A percentile compares a stretch with the other conserved stretches of the same genome.
phyloP scores from a whole-genome alignment of 1,140 invertebrate species.

The Cotesia vestalis region DNA sequence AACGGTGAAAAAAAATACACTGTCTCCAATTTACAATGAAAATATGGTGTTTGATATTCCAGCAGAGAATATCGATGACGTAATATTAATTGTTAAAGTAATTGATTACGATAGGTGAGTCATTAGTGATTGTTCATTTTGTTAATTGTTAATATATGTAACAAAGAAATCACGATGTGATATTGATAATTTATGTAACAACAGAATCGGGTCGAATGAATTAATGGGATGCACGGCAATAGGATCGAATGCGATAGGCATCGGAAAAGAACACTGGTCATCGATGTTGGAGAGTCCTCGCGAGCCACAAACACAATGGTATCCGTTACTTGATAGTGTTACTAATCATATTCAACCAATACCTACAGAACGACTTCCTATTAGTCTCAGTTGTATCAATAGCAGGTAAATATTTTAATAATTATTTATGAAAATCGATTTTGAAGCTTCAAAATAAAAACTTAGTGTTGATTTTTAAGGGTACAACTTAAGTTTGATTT shows the following conservation, averaged over 20 bases:
- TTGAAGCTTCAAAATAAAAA: no score
- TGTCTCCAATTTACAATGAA: conserved; percentile 82
- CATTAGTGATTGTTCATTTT: conserved; percentile 20
- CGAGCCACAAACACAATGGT: conserved; percentile 88
- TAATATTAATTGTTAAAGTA: conserved; percentile 84
- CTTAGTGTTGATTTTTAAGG: no score
- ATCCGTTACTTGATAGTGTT: conserved; percentile 77
- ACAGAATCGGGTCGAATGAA: conserved; percentile 86
- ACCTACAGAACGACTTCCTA: conserved; percentile 66
- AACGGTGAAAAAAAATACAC: conserved; percentile 75
- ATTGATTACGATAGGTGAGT: conserved; percentile 88
- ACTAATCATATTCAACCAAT: conserved; percentile 69
- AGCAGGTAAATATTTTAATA: conserved; percentile 64
- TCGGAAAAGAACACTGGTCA: conserved; percentile 87
- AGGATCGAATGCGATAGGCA: conserved; percentile 79
- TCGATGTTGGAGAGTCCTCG: conserved; percentile 88
- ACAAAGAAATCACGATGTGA: conserved; percentile 30
- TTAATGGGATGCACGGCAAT: conserved; percentile 85
- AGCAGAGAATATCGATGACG: conserved; percentile 80
- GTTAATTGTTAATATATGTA: neutral
- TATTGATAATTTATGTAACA: conserved; percentile 31
- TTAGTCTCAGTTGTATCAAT: conserved; percentile 73
- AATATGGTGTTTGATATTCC: conserved; percentile 80
- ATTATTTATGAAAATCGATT: neutral
- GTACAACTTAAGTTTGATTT: no score